Percentiles rank a stretch among this genome's conserved stretches.
Conservation (phyloP, 2,113 vertebrate species). For the Onychostoma macrolepis region DNA sequence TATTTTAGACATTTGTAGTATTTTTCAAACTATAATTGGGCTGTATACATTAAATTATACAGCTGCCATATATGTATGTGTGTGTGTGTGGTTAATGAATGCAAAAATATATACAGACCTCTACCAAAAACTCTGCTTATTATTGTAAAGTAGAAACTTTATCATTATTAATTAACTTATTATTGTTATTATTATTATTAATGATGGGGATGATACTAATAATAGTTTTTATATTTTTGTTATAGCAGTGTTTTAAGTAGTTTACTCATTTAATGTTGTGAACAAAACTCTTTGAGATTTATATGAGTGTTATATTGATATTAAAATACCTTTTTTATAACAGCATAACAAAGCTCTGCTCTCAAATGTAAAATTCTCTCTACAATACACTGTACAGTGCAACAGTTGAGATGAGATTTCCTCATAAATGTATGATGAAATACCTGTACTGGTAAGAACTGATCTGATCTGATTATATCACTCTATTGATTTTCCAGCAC, state of each 20-base stretch:
- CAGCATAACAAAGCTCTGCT: not conserved
- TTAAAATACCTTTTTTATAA: not conserved
- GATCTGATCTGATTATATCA: not conserved
- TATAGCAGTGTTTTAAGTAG: not conserved
- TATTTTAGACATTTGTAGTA: not conserved
- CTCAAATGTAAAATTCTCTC: not conserved
- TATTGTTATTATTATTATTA: too few species aligned
- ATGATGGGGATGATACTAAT: too few species aligned
- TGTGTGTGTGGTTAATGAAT: too few species aligned
- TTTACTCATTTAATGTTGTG: not conserved
- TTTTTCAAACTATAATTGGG: not conserved
- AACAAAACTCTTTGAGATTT: not conserved
- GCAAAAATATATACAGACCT: too few species aligned
- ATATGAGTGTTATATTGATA: not conserved
- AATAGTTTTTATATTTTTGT: not conserved
- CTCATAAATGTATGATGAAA: not conserved
- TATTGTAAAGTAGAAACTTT: too few species aligned
- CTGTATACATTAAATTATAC: not conserved
- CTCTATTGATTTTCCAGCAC: not conserved
- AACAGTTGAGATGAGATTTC: not conserved
- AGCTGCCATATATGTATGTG: not conserved
- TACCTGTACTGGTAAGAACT: not conserved
- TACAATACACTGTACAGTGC: not conserved
- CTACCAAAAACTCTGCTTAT: too few species aligned
- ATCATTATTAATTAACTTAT: not conserved